These are phyloP conservation scores for Teleopsis dalmanni DNA, from an alignment of 1,140 invertebrate species.

Conservation along the genomic window DNA sequence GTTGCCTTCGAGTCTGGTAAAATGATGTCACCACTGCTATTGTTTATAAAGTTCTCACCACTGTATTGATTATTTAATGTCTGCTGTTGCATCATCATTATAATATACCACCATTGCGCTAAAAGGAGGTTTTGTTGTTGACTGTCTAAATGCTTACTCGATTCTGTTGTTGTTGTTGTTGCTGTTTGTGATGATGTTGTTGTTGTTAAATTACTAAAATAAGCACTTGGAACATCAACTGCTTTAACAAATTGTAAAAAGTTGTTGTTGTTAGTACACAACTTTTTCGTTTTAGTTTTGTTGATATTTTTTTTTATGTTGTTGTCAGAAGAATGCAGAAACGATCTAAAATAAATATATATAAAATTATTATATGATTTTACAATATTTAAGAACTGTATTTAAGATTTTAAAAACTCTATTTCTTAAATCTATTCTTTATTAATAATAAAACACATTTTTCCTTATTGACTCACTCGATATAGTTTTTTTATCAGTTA, in stretches of 20 bases:
- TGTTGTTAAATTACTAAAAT: slow-evolving; percentile 4
- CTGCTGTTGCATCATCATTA: too few relatives aligned
- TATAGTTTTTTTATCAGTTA: slow-evolving; percentile 27
- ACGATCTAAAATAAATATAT: slow-evolving; percentile 3
- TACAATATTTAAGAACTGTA: background rate
- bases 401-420: background rate
- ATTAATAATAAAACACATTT: background rate
- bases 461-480: slow-evolving; percentile 37
- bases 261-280: slow-evolving; percentile 1
- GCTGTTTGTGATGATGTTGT: slow-evolving; percentile 11
- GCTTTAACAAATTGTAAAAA: slow-evolving; percentile 2
- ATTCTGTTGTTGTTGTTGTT: slow-evolving; percentile 1
- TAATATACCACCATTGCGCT: too few relatives aligned
- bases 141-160: background rate
- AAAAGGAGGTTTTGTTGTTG: too few relatives aligned
- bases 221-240: background rate
- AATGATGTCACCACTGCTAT: too few relatives aligned
- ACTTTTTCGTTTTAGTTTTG: slow-evolving; percentile 1
- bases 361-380: background rate
- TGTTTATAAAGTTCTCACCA: too few relatives aligned
- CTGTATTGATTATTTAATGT: too few relatives aligned
- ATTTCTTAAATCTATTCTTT: background rate
- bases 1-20: too few relatives aligned
- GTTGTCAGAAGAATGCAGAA: slow-evolving; percentile 6
- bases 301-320: slow-evolving; percentile 13